These are phyloP conservation scores for Drosophila virilis DNA, from an alignment of 1,140 invertebrate species.

Conservation along the genomic window DNA sequence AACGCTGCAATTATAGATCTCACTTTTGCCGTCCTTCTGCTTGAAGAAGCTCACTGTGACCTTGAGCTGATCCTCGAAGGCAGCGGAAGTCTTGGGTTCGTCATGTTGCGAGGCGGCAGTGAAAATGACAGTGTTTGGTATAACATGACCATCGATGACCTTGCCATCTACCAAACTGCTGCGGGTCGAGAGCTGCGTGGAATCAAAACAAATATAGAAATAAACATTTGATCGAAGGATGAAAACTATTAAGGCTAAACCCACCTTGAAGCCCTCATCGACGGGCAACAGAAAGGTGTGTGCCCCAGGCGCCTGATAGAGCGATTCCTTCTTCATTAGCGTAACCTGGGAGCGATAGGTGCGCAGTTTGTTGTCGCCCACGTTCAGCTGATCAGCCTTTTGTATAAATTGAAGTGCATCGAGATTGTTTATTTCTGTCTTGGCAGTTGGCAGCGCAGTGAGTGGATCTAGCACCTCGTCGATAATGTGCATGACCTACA, in stretches of 20 bases:
- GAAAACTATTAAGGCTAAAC: background rate
- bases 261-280: constrained; percentile 94
- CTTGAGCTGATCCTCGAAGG: constrained; percentile 92
- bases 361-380: constrained; percentile 88
- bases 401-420: constrained; percentile 91
- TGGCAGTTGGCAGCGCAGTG: constrained; percentile 85
- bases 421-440: constrained; percentile 89
- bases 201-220: constrained; percentile 11
- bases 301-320: constrained; percentile 90
- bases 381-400: constrained; percentile 89
- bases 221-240: background rate
- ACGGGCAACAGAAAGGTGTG: constrained; percentile 95
- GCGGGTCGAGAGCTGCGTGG: constrained; percentile 85
- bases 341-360: constrained; percentile 91
- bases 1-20: constrained; percentile 50
- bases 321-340: constrained; percentile 88
- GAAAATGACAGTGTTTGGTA: constrained; percentile 93
- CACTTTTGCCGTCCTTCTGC: constrained; percentile 87
- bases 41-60: constrained; percentile 91
- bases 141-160: constrained; percentile 96
- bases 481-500: constrained; percentile 91
- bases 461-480: constrained; percentile 92
- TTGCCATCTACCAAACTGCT: constrained; percentile 89
- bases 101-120: constrained; percentile 90
- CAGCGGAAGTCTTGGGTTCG: constrained; percentile 90